Evolutionary conservation across 2,888 invertebrate species (phyloP).

Genomic region (Diarsia rubi): DNA sequence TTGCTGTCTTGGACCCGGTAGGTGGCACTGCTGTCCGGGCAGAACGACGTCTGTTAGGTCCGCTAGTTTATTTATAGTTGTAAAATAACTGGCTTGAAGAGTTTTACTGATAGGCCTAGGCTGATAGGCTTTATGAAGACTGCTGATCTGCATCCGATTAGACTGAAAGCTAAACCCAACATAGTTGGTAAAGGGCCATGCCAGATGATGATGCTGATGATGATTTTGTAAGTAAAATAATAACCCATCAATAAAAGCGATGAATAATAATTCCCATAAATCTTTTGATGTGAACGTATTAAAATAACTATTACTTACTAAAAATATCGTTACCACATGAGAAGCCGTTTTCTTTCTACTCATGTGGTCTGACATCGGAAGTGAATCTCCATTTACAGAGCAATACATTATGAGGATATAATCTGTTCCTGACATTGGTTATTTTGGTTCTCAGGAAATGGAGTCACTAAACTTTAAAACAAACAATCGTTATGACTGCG

Average conservation of each 20-base stretch:
- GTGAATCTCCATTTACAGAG: constrained; percentile 18
- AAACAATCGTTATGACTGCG: constrained; percentile 1
- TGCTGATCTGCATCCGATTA: too few relatives aligned
- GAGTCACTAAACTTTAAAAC: constrained; percentile 37
- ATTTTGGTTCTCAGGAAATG: constrained; percentile 47
- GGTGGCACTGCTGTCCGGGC: too few relatives aligned
- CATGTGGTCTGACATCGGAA: constrained; percentile 43
- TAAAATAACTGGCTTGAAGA: too few relatives aligned
- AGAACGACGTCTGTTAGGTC: too few relatives aligned
- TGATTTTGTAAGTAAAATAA: background rate
- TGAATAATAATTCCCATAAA: constrained; percentile 18
- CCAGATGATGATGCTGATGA: too few relatives aligned
- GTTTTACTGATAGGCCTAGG: too few relatives aligned
- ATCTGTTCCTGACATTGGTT: constrained; percentile 45
- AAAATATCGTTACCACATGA: constrained; percentile 24
- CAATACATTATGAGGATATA: constrained; percentile 26
- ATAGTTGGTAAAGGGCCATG: too few relatives aligned
- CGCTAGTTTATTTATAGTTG: too few relatives aligned
- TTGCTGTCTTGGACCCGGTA: too few relatives aligned
- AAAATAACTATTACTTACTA: constrained; percentile 16
- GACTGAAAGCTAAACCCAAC: too few relatives aligned
- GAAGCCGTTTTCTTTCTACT: background rate
- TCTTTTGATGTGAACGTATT: constrained; percentile 10
- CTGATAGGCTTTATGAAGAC: too few relatives aligned
- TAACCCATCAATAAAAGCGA: constrained; percentile 3